Evolutionary conservation across 2,113 vertebrate genomes (phyloP).

Genomic region (Hassar affinis): DNA sequence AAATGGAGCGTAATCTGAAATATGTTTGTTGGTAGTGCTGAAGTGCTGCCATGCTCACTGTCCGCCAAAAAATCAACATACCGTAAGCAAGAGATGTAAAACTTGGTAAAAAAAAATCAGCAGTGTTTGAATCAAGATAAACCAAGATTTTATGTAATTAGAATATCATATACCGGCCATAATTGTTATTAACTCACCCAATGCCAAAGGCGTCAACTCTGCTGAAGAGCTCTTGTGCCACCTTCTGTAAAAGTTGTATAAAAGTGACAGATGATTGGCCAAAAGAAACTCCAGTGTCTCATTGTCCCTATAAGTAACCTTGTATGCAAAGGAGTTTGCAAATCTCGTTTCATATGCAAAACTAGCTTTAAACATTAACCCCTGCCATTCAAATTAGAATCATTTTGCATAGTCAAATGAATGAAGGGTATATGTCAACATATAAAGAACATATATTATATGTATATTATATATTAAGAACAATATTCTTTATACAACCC

Average conservation of each 20-base stretch:
- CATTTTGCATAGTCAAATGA: conserved; percentile 28
- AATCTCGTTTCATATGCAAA: conserved; percentile 7
- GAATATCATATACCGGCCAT: not conserved
- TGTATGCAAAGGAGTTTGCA: not conserved
- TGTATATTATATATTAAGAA: too few relatives aligned
- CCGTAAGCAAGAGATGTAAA: not conserved
- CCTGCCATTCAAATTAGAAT: not conserved
- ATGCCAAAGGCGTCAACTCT: not conserved
- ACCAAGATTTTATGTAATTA: not conserved
- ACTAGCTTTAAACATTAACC: not conserved
- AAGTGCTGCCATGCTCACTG: not conserved
- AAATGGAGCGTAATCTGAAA: not conserved
- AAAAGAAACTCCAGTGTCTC: not conserved
- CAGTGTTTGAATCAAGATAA: not conserved
- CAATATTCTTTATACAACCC: too few relatives aligned
- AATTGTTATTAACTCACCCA: not conserved
- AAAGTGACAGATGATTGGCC: not conserved
- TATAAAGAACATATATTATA: too few relatives aligned
- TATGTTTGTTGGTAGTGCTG: not conserved
- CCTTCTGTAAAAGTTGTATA: not conserved
- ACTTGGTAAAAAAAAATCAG: not conserved
- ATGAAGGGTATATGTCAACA: too few relatives aligned
- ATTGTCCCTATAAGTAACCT: too few relatives aligned
- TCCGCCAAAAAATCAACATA: not conserved
- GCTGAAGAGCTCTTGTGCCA: not conserved